Evolutionary conservation across 1,140 invertebrate species (phyloP).

Genomic region (Steinernema feltiae): DNA sequence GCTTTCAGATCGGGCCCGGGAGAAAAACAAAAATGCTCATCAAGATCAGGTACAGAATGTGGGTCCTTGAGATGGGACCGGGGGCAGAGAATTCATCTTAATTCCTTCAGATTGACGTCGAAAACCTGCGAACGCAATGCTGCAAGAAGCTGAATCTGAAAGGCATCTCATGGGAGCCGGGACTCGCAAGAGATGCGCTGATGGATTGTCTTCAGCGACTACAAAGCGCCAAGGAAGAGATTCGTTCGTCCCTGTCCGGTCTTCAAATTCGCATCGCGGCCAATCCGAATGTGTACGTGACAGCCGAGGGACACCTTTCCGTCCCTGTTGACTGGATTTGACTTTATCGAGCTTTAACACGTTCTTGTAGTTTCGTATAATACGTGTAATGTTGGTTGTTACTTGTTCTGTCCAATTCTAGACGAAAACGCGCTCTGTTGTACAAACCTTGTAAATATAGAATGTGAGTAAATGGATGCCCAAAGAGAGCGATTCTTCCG

Average conservation of each 20-base stretch:
- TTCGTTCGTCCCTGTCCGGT: not conserved
- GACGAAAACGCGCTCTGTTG: no score
- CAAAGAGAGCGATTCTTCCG: no score
- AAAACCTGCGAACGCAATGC: not conserved
- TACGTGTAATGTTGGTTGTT: not conserved
- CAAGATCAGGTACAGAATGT: slow-evolving; percentile 5
- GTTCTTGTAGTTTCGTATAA: not conserved
- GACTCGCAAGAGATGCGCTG: not conserved
- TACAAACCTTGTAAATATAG: no score
- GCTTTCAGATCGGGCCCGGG: slow-evolving; percentile 17
- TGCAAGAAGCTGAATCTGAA: not conserved
- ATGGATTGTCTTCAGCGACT: not conserved
- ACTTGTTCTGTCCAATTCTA: no score
- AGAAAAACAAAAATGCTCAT: slow-evolving; percentile 20
- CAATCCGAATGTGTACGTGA: not conserved
- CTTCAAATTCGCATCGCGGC: not conserved
- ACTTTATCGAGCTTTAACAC: not conserved
- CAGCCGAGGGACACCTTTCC: not conserved
- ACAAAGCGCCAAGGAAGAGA: not conserved
- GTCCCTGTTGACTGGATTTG: not conserved
- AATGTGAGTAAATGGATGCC: no score
- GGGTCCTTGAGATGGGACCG: slow-evolving; percentile 5
- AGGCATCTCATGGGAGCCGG: not conserved
- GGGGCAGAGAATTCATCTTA: not conserved
- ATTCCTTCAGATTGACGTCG: slow-evolving; percentile 1